Base-by-base conservation (phyloP, 2,113 vertebrate genomes). In the Pelmatolapia mariae region DNA sequence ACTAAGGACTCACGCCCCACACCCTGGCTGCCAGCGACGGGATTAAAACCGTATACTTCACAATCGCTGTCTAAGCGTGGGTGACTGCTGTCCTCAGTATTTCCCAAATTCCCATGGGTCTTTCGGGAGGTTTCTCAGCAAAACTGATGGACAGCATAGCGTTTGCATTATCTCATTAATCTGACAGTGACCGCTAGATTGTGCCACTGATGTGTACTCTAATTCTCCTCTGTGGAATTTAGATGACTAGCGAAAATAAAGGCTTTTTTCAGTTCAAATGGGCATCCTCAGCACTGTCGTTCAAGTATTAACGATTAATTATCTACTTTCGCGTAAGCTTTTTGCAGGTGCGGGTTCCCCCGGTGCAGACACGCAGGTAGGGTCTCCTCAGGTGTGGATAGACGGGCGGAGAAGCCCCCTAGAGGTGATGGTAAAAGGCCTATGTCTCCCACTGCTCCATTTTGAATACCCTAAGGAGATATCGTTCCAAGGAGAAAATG, bases 331-430 rank as follows among this genome's bases (percentile, higher is more conserved):
- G n/a, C 47, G 22, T 83, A 63, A 86, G 87, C 52, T 68, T 63
- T 84, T 22, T 81, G 84, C 84, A 83, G 86, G 87, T 59, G 40
- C n/a, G 26, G n/a, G 10, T 29, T 86, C 10, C 47, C 57, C 15
- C 33, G 80, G 85, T 91, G 84, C 59, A 61, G n/a, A 61, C 71
- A 73, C 10, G 26, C 88, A 90, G 84, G 90, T 92, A 86, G 38
- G 40, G 8, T 80, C 10, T 71, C 50, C 52, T 84, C 87, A 88
- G 87, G 87, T 94, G 87, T 86, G 50, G 45, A 15, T 31, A 33
- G 53, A 73, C 5, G 11, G 38, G 26, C 3, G 43, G 43, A 36
- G 11, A 59, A 15, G 88, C 90, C 92, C 89, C 83, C 92, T 91
- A 16, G 66, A 83, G 92, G 88, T 85, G 59, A 73, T 66, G 31